Percentiles rank a stretch among this genome's conserved stretches.
These are phyloP conservation scores for Scolopax rusticola DNA, from an alignment of 2,797 vertebrate genomes.

Conservation along the genomic window DNA sequence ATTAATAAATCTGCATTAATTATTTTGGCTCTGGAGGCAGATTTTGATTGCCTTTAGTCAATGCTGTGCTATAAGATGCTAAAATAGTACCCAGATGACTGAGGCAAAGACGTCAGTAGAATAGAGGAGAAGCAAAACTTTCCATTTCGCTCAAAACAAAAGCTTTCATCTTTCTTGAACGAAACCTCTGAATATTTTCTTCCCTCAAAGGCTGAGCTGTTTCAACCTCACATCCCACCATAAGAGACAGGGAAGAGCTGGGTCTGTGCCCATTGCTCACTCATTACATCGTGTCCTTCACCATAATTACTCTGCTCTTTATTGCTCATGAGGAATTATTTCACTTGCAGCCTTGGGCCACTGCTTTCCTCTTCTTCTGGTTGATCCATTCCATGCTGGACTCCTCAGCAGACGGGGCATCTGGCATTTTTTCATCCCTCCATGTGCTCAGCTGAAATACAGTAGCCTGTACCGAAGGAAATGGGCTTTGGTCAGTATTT, in stretches of 20 bases:
- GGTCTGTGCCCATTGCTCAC: neutral
- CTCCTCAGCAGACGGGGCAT: neutral
- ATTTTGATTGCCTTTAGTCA: neutral
- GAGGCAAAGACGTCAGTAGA: neutral
- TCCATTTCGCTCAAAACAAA: slow-evolving; percentile 8
- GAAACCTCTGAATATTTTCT: neutral
- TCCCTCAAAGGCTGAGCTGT: slow-evolving; percentile 22
- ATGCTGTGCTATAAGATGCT: neutral
- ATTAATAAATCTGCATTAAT: neutral
- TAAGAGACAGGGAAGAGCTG: neutral
- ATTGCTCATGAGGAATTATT: neutral
- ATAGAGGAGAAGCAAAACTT: slow-evolving; percentile 3
- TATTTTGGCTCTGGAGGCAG: neutral
- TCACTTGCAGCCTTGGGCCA: neutral
- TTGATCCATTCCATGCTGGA: neutral
- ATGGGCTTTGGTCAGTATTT: neutral
- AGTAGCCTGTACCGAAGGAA: neutral
- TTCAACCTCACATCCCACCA: neutral
- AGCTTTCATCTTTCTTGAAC: neutral
- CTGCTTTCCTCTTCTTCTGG: neutral
- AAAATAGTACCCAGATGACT: neutral
- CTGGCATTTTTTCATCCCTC: neutral
- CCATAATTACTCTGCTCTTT: neutral
- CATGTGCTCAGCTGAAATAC: neutral
- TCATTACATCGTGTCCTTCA: neutral